Evolutionary conservation across 2,113 vertebrate genomes (phyloP).

Genomic region (Mesoclemmys tuberculata): DNA sequence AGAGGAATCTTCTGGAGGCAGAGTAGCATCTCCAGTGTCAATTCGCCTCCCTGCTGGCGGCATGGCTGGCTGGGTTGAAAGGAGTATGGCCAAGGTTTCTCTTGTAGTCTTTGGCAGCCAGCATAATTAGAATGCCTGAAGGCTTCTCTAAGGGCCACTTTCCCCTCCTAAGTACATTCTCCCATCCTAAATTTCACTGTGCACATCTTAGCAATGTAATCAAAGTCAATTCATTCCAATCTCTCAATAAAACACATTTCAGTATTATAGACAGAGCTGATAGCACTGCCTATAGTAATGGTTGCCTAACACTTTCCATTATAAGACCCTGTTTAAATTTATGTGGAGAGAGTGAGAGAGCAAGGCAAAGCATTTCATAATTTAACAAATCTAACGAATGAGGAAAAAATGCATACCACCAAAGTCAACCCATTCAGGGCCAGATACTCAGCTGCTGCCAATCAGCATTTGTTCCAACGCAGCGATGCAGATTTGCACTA

Average conservation of each 20-base stretch:
- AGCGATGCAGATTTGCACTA: not conserved
- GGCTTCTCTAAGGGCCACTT: not conserved
- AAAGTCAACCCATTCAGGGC: not conserved
- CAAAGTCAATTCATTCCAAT: not conserved
- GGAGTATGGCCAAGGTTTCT: not conserved
- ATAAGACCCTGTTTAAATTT: not conserved
- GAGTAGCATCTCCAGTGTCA: constrained; percentile 38
- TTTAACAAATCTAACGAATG: not conserved
- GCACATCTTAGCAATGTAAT: constrained; percentile 4
- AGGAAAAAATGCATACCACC: not conserved
- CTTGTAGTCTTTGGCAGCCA: constrained; percentile 8
- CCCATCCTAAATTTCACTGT: not conserved
- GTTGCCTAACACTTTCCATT: not conserved
- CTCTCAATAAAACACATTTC: not conserved
- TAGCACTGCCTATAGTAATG: not conserved
- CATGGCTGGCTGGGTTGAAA: constrained; percentile 42
- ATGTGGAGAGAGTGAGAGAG: not conserved
- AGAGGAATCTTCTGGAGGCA: not conserved
- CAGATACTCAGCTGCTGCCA: not conserved
- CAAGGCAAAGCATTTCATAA: not conserved
- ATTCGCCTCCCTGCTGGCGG: constrained; percentile 25
- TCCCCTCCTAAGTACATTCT: not conserved
- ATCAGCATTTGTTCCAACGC: not conserved
- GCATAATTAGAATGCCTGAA: constrained; percentile 11
- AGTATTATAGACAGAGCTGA: not conserved